phyloP scores from a whole-genome alignment of 2,797 vertebrate genomes.

The Rhinogobio ventralis region DNA sequence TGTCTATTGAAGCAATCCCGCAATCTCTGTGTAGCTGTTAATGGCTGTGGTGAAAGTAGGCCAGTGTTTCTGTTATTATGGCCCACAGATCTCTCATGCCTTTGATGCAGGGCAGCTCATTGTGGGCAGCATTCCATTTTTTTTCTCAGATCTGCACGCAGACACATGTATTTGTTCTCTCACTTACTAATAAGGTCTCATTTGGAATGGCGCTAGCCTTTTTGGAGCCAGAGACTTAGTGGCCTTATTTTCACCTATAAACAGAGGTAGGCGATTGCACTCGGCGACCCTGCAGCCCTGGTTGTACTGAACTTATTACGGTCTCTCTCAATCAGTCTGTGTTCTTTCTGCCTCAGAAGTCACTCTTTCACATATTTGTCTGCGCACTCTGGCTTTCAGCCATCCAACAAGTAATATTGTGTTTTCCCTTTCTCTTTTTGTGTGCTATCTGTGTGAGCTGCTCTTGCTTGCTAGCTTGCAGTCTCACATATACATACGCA shows the following conservation, averaged over 20 bases:
- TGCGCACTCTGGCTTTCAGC: conserved; percentile 27
- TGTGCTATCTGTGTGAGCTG: conserved; percentile 3
- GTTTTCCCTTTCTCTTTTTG: conserved; percentile 28
- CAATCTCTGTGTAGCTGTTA: conserved; percentile 34
- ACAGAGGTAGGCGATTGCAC: conserved; percentile 17
- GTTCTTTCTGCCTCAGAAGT: conserved; percentile 39
- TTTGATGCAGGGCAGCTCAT: conserved; percentile 46
- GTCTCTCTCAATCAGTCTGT: conserved; percentile 20
- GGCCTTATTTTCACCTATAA: conserved; percentile 49
- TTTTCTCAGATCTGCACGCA: conserved; percentile 7
- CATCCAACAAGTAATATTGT: conserved; percentile 28
- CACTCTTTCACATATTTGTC: conserved; percentile 23
- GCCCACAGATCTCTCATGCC: conserved; percentile 36
- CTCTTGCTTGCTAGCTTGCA: conserved; percentile 29
- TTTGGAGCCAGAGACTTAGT: conserved; percentile 41
- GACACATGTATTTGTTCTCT: conserved; percentile 52
- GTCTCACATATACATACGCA: conserved; percentile 25
- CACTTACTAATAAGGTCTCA: conserved; percentile 42
- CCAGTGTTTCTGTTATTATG: conserved; percentile 51
- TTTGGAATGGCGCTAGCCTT: conserved; percentile 37
- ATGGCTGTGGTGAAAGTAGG: conserved; percentile 57
- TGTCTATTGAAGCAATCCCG: conserved; percentile 40
- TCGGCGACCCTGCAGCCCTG: conserved; percentile 25
- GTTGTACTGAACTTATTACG: conserved; percentile 35
- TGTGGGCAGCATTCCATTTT: conserved; percentile 18